Evolutionary conservation across 2,888 invertebrate genomes (phyloP), one percentile per base, ranked within the genome.

Genomic region (Pelosia muscerda): DNA sequence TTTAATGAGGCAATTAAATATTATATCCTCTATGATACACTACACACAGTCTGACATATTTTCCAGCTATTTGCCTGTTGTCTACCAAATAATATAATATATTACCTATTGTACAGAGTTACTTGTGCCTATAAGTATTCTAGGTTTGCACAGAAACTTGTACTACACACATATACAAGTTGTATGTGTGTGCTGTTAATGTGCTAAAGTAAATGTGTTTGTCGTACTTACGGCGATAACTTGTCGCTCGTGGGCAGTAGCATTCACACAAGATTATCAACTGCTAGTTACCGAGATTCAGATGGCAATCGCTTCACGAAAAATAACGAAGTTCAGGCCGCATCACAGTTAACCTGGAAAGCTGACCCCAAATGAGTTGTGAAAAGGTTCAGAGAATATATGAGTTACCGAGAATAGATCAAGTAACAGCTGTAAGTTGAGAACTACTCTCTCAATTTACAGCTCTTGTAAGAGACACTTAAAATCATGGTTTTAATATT

Each of bases 221-320:
- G 85, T 85, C 83, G 85, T 85, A 86, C 85, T 77, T 82, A 75
- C 83, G 67, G 74, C 76, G 78, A 57, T 58, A 0, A 11, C n/a
- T 81, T 81, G 79, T 75, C 76, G 79, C 28, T 9, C 31, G 81
- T 81, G 84, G 83, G 80, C 84, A 86, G 85, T 86, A 86, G 74
- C 85, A 84, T 81, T 82, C 87, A 82, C 68, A 85, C 84, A 84
- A 28, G 62, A 26, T 2, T n/a, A 11, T 11, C 11, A 19, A 23
- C 25, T 15, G 15, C 13, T 56, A 25, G 25, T 25, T 25, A 22
- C 23, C 6, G n/a, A 49, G n/a, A 49, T n/a, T n/a, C n/a, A n/a
- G n/a, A n/a, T n/a, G n/a, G n/a, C n/a, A n/a, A n/a, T n/a, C n/a
- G n/a, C n/a, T n/a, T n/a, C n/a, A n/a, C n/a, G n/a, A n/a, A n/a